Base-by-base conservation (phyloP, 2,797 vertebrate genomes). In the Thalassophryne amazonica region DNA sequence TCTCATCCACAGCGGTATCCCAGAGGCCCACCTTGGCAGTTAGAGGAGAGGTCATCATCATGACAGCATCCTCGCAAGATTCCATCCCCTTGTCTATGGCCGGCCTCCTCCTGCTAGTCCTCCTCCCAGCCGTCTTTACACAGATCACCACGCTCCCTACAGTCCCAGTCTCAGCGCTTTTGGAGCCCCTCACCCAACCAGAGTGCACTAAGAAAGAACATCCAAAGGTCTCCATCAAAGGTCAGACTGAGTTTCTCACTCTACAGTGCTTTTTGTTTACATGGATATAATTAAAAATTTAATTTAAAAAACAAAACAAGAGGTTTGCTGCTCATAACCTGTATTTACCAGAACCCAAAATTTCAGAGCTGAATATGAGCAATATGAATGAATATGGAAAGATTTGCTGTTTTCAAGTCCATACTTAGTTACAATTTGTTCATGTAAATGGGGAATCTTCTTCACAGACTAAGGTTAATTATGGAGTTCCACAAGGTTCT, bases 161-260 rank as follows among this genome's bases (percentile, higher is more conserved):
- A 3, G 53, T 57, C 31, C 69, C 64, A 6, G 48, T 51, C 14
- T 41, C 65, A 0, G 47, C 66, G 11, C 19, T 49, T 27, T 70
- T 81, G 2, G 58, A 81, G 64, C 75, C 80, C 2, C 76, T 76
- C 47, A 73, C 61, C 39, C 82, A 60, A 3, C 70, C 64, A 0
- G 88, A 93, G 52, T 99, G 97, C 64, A 47, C 83, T 37, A 90
- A 84, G 81, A 93, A 91, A 75, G 94, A 97, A 45, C 97, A 98
- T 63, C 97, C 97, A 39, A 87, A 90, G 36, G 93, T 98, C 75
- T 86, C 94, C 73, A 92, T 94, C 65, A 92, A 92, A 93, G 96
- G 97, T 99, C 85, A 93, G 93, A 32, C 19, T 10, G 4, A 15
- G 28, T 15, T 27, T 7, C 3, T 20, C 20, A 4, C 19, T 20